Evolutionary conservation across 92 coral and sea anemone species (phyloP), one percentile per base, ranked within the genome.

Genomic region (Phenganax stokvisi): DNA sequence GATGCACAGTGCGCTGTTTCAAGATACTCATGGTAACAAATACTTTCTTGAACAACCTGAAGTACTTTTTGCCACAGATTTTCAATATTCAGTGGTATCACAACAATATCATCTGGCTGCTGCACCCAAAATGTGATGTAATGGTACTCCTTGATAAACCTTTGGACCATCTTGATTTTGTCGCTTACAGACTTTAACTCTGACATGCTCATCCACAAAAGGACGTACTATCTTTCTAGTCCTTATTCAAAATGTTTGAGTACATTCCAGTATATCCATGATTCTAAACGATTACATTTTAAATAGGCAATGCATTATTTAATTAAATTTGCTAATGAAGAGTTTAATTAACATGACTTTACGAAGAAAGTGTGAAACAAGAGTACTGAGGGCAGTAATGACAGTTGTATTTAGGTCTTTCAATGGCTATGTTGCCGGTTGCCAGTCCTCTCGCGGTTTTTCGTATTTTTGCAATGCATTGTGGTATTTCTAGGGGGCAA

Each of bases 401-500:
- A 20, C 25, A 20, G 25, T 20, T 20, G 25, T 20, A 20, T 20
- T 20, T 20, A 20, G 25, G 25, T 20, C 25, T 20, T 20, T 20
- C 25, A 20, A 20, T 20, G 25, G 25, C 25, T 59, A 59, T 59
- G 65, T 59, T 59, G 65, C 65, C 10, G 65, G 25, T 20, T 20
- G 25, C 25, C 25, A 20, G 25, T 20, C 25, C 25, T 20, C 25
- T 20, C 25, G 25, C 58, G 51, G 73, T 60, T 78, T 68, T 71
- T 56, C 51, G 51, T 67, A 52, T 78, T 60, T 78, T 55, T 30
- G 70, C 82, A 77, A 78, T 60, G 82, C 44, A 60, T 62, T 78
- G 71, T 78, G 74, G 82, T 67, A 29, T 78, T 71, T 55, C 74
- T 29, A 78, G 82, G 73, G 82, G 82, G 81, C 80, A 78, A 78